These are phyloP conservation scores for Tenebrio molitor DNA, from an alignment of 1,140 invertebrate species.

Conservation along the genomic window DNA sequence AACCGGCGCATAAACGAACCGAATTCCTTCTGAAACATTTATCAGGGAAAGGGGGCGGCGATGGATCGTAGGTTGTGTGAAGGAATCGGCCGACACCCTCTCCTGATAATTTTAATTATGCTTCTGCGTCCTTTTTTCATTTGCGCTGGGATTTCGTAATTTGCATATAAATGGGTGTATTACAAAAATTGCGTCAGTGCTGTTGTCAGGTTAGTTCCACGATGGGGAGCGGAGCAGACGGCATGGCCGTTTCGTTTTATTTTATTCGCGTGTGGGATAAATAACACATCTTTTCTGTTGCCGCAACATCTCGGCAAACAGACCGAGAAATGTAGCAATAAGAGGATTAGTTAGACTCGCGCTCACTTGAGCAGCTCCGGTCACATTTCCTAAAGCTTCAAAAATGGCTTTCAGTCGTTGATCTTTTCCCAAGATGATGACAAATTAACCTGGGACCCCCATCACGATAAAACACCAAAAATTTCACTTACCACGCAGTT, in stretches of 20 bases:
- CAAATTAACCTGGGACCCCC: conserved; percentile 11
- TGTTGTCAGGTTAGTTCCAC: conserved; percentile 31
- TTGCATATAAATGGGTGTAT: conserved; percentile 38
- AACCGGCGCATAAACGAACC: background rate
- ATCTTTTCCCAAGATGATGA: conserved; percentile 23
- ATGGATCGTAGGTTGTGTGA: background rate
- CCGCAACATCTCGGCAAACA: conserved; percentile 28
- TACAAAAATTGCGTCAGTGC: conserved; percentile 40
- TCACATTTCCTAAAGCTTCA: conserved; percentile 38
- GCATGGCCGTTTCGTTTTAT: conserved; percentile 32
- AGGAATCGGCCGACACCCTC: conserved; percentile 6
- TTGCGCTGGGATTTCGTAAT: conserved; percentile 24
- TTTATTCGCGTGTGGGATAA: conserved; percentile 35
- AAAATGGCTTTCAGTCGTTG: conserved; percentile 38
- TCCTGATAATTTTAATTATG: conserved; percentile 37
- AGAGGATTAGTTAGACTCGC: conserved; percentile 40
- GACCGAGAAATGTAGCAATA: conserved; percentile 42
- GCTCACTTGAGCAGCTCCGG: conserved; percentile 40
- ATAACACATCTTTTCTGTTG: conserved; percentile 37
- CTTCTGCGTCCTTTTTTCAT: conserved; percentile 32
- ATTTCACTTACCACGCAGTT: conserved; percentile 16
- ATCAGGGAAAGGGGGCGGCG: conserved; percentile 9
- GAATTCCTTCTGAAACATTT: conserved; percentile 34
- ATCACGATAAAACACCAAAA: conserved; percentile 12
- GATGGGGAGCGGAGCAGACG: conserved; percentile 24